Base-by-base conservation (phyloP, 1,140 invertebrate species). In the Mamestra configurata region DNA sequence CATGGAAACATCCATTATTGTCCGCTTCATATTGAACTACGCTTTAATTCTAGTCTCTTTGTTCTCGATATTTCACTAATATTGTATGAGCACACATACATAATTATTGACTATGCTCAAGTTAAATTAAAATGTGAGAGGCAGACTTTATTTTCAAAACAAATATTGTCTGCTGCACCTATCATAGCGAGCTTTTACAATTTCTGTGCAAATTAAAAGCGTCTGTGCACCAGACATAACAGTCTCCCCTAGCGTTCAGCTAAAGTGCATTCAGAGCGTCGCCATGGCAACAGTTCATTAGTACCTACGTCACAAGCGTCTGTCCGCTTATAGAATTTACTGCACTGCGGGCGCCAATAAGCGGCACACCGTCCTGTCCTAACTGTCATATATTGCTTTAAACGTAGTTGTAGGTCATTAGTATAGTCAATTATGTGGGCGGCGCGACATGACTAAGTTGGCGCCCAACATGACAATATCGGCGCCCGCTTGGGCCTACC, bases 261-360 rank as follows among this genome's bases (percentile, higher is more conserved):
- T 43, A 61, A 27, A 76, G 55, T 59, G 73, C 57, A 76, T 76
- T 64, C 35, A 55, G 35, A 43, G 55, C 40, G 73, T 76, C 43
- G 57, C 37, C 40, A 76, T 61, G 40, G 27, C 73, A 49, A 76
- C 73, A 31, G 57, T 61, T 76, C 55, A 76, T 76, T 76, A 76
- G 20, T 43, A 43, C n/a, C 37, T 40, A 24, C 35, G 53, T 73
- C 71, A 40, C 35, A 5, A 24, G 40, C 64, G 51, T 43, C 71
- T 73, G 71, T 59, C 20, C 71, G 71, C 53, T 73, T 73, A 73
- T 73, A 57, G 53, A 73, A 73, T 73, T 73, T 53, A 73, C 71
- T 73, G 71, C 71, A 73, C 71, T 73, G 31, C 53, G 64, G 64
- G 64, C 40, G 64, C 64, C 64, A 68, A 68, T 68, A 24, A 68